Conservation (phyloP, 1,140 invertebrate species). For the Zaprionus ornatus region DNA sequence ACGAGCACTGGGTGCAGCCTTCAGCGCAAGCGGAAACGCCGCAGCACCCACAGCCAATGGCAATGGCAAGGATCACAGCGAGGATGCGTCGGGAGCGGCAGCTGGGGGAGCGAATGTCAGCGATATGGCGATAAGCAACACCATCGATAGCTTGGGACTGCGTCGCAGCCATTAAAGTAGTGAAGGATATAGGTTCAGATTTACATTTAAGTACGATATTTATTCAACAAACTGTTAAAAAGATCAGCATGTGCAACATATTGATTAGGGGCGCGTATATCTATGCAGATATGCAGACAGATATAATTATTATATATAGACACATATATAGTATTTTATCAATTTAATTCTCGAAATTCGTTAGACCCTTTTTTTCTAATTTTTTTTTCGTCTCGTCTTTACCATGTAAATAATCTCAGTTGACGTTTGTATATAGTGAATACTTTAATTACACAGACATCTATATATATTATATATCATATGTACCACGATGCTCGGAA, state of each 20-base stretch:
- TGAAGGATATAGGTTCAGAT: background rate
- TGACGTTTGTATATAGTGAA: constrained; percentile 46
- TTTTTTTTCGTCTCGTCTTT: constrained; percentile 5
- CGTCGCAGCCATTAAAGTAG: constrained; percentile 20
- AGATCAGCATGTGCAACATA: constrained; percentile 36
- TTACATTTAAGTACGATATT: constrained; percentile 31
- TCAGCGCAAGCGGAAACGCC: background rate
- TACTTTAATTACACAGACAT: constrained; percentile 23
- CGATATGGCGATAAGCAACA: constrained; percentile 39
- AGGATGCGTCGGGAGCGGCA: background rate
- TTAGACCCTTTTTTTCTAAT: background rate
- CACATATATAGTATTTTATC: constrained; percentile 10
- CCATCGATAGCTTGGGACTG: constrained; percentile 41
- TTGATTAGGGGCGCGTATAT: constrained; percentile 23
- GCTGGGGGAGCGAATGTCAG: constrained; percentile 5
- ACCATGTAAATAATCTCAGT: constrained; percentile 45
- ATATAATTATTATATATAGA: constrained; percentile 3
- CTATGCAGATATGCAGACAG: background rate
- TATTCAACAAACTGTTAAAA: constrained; percentile 39
- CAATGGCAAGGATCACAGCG: constrained; percentile 17
- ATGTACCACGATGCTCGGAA: background rate
- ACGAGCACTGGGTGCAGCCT: background rate
- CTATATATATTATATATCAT: constrained; percentile 3
- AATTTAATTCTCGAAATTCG: constrained; percentile 3
- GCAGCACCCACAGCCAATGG: background rate